Conservation (phyloP, 2,113 vertebrate species). For the Anoura caudifer region DNA sequence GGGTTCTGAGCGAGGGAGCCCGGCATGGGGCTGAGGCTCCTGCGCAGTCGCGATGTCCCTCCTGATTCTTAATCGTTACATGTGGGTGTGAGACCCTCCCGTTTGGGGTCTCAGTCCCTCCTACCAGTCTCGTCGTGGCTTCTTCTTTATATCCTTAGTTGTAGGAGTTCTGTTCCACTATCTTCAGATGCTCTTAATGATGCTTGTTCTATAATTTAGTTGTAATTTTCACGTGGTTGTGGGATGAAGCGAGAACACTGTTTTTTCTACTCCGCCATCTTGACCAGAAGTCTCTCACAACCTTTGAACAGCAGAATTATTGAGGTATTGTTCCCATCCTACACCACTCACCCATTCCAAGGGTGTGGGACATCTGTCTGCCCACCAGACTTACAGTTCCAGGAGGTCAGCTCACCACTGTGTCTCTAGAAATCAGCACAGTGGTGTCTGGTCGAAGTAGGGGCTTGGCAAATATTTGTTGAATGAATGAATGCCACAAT, state of each 20-base stretch:
- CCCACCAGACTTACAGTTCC: neutral
- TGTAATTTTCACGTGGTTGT: neutral
- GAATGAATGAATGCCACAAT: neutral
- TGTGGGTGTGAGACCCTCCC: neutral
- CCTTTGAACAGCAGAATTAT: neutral
- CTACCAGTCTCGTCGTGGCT: neutral
- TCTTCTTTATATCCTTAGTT: neutral
- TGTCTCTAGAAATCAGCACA: neutral
- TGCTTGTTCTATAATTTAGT: neutral
- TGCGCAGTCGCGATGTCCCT: too few relatives aligned
- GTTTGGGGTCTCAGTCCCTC: neutral
- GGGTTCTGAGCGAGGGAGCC: neutral
- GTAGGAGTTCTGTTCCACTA: neutral
- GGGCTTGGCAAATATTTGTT: neutral
- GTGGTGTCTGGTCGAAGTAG: neutral
- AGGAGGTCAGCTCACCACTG: neutral
- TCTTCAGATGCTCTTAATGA: neutral
- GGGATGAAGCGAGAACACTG: neutral
- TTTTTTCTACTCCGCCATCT: neutral
- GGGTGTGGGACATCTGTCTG: fast-evolving
- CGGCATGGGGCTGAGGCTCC: neutral
- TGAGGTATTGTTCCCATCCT: neutral
- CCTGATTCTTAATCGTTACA: neutral
- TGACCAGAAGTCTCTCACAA: neutral
- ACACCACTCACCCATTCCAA: neutral